A percentile compares a stretch with the other conserved stretches of the same genome.
Conservation (phyloP, 1,140 invertebrate species). For the Drosophila jambulina region DNA sequence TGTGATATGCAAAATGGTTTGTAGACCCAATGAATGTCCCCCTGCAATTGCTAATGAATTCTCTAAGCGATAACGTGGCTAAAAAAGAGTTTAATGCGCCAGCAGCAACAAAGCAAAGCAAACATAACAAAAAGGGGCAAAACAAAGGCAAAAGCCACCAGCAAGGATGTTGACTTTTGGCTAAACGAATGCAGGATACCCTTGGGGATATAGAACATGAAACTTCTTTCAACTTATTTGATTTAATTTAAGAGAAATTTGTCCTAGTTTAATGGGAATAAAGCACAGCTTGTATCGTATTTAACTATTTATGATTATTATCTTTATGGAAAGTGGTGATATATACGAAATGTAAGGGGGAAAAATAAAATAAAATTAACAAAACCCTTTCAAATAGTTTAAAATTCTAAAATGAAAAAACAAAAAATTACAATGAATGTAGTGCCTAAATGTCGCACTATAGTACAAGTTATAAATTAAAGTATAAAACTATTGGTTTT, state of each 20-base stretch:
- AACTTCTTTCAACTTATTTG: neutral
- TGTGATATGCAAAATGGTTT: slow-evolving; percentile 37
- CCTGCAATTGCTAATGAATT: slow-evolving; percentile 50
- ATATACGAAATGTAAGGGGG: too few species aligned
- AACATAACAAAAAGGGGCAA: slow-evolving; percentile 18
- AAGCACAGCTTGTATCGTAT: too few species aligned
- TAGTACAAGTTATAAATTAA: neutral
- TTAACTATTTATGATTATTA: too few species aligned
- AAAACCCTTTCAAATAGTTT: too few species aligned
- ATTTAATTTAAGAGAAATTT: neutral
- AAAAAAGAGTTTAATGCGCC: slow-evolving; percentile 49
- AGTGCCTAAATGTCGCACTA: neutral
- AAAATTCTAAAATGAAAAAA: too few species aligned
- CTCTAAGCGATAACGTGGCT: slow-evolving; percentile 37
- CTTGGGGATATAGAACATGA: neutral
- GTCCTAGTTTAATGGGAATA: neutral
- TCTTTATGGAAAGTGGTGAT: too few species aligned
- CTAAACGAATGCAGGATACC: neutral
- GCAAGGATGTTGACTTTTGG: neutral
- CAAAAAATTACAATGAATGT: too few species aligned
- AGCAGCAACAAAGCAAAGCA: slow-evolving; percentile 31
- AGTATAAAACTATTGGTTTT: too few species aligned
- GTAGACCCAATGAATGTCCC: slow-evolving; percentile 13
- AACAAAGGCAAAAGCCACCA: slow-evolving; percentile 32
- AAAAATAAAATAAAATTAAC: too few species aligned